These are phyloP conservation scores for Turdus rufiventris DNA, from an alignment of 2,113 vertebrate genomes.

Conservation along the genomic window DNA sequence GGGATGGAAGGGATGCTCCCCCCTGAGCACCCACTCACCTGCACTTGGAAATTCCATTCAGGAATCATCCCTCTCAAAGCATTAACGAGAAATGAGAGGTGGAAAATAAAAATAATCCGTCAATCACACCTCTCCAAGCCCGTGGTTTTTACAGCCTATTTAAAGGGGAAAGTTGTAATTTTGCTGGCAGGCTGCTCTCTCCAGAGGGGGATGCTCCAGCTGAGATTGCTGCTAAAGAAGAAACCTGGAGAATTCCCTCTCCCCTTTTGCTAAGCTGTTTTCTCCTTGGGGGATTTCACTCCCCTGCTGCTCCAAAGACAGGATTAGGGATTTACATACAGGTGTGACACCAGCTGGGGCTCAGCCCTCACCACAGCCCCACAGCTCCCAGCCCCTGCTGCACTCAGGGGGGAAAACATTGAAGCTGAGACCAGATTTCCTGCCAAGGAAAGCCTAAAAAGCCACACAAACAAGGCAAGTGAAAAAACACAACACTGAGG, in stretches of 20 bases:
- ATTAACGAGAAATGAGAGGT: neutral
- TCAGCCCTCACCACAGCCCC: neutral
- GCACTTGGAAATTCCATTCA: neutral
- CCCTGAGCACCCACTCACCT: neutral
- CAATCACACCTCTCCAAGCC: neutral
- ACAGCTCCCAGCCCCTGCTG: neutral
- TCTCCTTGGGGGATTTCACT: neutral
- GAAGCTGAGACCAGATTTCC: neutral
- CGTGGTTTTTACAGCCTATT: neutral
- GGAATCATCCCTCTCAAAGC: neutral
- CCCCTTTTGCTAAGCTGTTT: neutral
- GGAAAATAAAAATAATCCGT: neutral
- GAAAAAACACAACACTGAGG: neutral
- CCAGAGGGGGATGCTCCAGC: neutral
- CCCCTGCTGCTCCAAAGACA: neutral
- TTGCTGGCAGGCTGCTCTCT: neutral
- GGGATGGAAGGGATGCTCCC: neutral
- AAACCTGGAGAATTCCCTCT: neutral
- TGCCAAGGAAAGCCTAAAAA: neutral
- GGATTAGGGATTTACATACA: conserved; percentile 59
- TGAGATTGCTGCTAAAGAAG: neutral
- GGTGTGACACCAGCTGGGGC: conserved; percentile 34
- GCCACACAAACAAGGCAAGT: neutral
- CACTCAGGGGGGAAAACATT: rapidly evolving
- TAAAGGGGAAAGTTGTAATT: neutral